Conservation (phyloP, 2,113 vertebrate species). For the Oceanites oceanicus region DNA sequence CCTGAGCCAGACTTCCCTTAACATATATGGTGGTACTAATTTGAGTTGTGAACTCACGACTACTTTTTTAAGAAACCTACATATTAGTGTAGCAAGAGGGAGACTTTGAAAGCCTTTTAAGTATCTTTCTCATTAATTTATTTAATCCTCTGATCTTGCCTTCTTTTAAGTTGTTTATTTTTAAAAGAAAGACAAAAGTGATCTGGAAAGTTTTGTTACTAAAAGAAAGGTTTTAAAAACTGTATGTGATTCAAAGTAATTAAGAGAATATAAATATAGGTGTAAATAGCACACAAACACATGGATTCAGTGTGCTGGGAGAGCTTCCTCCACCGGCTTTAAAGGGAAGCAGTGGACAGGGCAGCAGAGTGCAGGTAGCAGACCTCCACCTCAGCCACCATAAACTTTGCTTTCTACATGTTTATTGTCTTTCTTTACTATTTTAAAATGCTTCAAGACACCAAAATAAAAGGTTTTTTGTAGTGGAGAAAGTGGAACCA, state of each 20-base stretch:
- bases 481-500: neutral
- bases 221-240: slow-evolving; percentile 45
- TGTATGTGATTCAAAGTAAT: slow-evolving; percentile 54
- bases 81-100: slow-evolving; percentile 46
- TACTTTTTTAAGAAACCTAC: slow-evolving; percentile 40
- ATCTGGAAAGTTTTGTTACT: slow-evolving; percentile 58
- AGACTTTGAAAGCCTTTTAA: slow-evolving; percentile 66
- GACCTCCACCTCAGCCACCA: neutral
- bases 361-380: neutral
- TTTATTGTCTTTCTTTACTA: neutral
- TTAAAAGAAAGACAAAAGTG: slow-evolving; percentile 60
- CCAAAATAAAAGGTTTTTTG: neutral
- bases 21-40: slow-evolving; percentile 25
- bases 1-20: neutral
- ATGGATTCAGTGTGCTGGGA: neutral
- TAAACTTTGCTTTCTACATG: neutral
- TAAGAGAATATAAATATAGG: slow-evolving; percentile 23
- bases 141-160: slow-evolving; percentile 68
- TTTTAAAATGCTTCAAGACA: neutral
- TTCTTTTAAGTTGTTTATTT: slow-evolving; percentile 67
- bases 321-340: neutral
- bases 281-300: neutral
- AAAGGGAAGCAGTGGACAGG: neutral
- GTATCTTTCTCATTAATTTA: slow-evolving; percentile 69
- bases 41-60: slow-evolving; percentile 32